Evolutionary conservation across 2,888 invertebrate species (phyloP).

Genomic region (Protodeltote pygarga): DNA sequence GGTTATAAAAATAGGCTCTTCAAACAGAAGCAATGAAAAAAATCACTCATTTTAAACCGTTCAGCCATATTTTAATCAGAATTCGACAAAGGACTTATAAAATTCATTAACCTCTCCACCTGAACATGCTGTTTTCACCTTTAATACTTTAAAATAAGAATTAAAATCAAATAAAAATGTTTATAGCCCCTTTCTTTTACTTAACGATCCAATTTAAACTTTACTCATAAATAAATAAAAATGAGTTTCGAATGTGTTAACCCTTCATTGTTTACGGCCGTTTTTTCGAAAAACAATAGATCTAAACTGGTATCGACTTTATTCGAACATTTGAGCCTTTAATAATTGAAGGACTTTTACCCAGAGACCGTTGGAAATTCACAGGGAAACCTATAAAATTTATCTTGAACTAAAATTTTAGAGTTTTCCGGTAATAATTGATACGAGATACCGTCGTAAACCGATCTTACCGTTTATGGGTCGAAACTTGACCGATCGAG

Average conservation of each 20-base stretch:
- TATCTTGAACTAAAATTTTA: slow-evolving; percentile 52
- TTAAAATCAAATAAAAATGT: slow-evolving; percentile 1
- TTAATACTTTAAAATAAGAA: slow-evolving; percentile 3
- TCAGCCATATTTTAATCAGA: slow-evolving; percentile 41
- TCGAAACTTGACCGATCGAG: slow-evolving; percentile 41
- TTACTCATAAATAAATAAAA: background rate
- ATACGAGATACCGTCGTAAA: slow-evolving; percentile 53
- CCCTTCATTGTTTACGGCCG: slow-evolving; percentile 38
- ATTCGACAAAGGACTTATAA: slow-evolving; percentile 29
- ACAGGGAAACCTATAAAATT: slow-evolving; percentile 53
- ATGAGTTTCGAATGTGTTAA: slow-evolving; percentile 12
- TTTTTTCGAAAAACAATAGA: slow-evolving; percentile 44
- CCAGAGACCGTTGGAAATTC: slow-evolving; percentile 39
- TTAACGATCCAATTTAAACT: slow-evolving; percentile 14
- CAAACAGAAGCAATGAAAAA: slow-evolving; percentile 20
- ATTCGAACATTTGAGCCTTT: slow-evolving; percentile 34
- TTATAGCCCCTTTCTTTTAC: background rate
- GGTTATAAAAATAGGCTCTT: background rate
- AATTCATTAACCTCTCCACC: slow-evolving; percentile 21
- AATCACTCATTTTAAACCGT: slow-evolving; percentile 23
- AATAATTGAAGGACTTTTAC: slow-evolving; percentile 48
- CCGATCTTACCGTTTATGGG: slow-evolving; percentile 44
- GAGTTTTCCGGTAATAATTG: slow-evolving; percentile 57
- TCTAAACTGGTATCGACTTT: slow-evolving; percentile 36
- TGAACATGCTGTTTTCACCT: slow-evolving; percentile 3